Base-by-base conservation (phyloP, 1,140 invertebrate genomes). In the Augochlora pura region DNA sequence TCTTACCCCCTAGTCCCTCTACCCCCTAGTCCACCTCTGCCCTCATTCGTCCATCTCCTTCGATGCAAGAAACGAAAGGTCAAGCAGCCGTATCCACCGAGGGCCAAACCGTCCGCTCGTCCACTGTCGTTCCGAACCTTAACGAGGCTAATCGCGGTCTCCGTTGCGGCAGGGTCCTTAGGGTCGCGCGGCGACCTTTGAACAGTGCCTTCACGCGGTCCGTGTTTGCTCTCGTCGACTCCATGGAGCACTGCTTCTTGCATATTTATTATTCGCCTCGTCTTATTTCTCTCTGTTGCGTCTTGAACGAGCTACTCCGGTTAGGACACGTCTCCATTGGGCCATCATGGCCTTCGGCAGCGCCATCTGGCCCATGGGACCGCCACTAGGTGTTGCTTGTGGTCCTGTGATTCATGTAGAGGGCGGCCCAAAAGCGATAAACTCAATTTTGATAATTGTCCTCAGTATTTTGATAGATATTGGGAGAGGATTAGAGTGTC, bases 121-220 rank as follows among this genome's bases (percentile, higher is more conserved):
- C 84, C 82, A 82, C 85, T 74, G 86, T 86, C 80, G 60, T 76
- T 82, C 38, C 63, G 65, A 80, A 77, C 59, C 59, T 86, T 84
- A 82, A 87, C 86, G 82, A 86, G 82, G 76, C 84, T 86, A 83
- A 80, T 86, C 81, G 75, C 68, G 75, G 8, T 38, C 18, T 60
- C 12, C 10, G 21, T 57, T 59, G 79, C 72, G 54, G 81, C 25
- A 65, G 64, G 57, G 68, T 79, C 70, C 42, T n/a, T 46, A 46
- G 42, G 42, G 42, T 46, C 42, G 42, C 60, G 57, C 70, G 54
- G 27, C 42, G 14, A 46, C 54, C 49, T 81, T 86, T 63, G 38
- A 83, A 82, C 32, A 2, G 32, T 62, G 64, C 66, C n/a, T 63
- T 60, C 23, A 64, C 71, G 63, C 39, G 68, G 27, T 65, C 23